phyloP scores from a whole-genome alignment of 2,113 vertebrate species.

The Crotalus tigris region DNA sequence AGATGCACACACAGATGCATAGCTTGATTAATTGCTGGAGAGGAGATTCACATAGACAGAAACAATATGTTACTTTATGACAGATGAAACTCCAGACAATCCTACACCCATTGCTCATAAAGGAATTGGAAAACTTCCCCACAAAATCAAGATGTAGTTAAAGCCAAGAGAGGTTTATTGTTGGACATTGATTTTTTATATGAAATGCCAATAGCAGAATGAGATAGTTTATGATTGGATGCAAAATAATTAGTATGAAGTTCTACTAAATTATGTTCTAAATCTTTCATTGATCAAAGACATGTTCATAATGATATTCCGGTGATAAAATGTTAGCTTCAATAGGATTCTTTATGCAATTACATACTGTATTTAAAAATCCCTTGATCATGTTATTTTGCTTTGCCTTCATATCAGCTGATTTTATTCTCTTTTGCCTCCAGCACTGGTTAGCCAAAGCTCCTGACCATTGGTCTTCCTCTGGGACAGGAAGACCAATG shows the following conservation, averaged over 20 bases:
- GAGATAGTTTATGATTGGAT: not conserved
- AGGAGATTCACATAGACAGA: not conserved
- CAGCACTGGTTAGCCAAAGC: not conserved
- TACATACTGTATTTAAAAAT: not conserved
- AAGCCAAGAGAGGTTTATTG: not conserved
- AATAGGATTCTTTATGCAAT: not conserved
- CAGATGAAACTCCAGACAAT: not conserved
- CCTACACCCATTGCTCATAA: not conserved
- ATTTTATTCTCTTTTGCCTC: not conserved
- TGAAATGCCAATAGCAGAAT: not conserved
- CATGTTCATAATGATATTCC: not conserved
- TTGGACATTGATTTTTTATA: not conserved
- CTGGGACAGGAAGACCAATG: not conserved
- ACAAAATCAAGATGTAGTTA: not conserved
- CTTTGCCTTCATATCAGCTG: not conserved
- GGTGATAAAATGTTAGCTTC: not conserved
- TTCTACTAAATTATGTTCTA: not conserved
- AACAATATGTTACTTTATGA: not conserved
- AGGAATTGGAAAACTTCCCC: not conserved
- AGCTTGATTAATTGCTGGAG: not conserved
- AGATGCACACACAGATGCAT: not conserved
- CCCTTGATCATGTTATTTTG: not conserved
- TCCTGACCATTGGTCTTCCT: not conserved
- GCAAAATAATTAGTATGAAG: not conserved
- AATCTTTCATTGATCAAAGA: not conserved